A percentile compares a stretch with the other conserved stretches of the same genome.
These are phyloP conservation scores for Peromyscus californicus DNA, from an alignment of 2,113 vertebrate species.

Conservation along the genomic window DNA sequence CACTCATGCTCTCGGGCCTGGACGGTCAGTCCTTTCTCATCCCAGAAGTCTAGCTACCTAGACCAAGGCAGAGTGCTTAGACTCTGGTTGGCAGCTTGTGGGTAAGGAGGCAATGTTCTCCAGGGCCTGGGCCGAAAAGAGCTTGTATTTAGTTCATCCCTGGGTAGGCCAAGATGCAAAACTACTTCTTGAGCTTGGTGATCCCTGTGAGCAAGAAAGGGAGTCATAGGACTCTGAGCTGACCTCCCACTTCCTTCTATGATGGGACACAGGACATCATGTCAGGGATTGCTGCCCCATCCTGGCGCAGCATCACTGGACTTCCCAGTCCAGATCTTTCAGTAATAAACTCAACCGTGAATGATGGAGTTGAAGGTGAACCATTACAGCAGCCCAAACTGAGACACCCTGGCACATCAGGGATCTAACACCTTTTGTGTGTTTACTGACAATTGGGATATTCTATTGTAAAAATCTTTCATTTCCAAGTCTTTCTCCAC, in stretches of 20 bases:
- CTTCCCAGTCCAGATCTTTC: not conserved
- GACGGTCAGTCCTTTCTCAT: not conserved
- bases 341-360: not conserved
- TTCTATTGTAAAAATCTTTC: not conserved
- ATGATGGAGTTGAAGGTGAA: too few relatives aligned
- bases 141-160: not conserved
- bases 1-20: not conserved
- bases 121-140: not conserved
- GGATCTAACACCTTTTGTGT: not conserved
- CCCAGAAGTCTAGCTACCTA: too few relatives aligned
- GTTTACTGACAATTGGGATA: not conserved
- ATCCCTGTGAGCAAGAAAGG: not conserved
- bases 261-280: too few relatives aligned
- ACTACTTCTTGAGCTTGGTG: too few relatives aligned
- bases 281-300: not conserved
- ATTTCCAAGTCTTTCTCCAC: not conserved
- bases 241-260: not conserved
- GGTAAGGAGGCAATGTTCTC: not conserved
- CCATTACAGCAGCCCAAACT: not conserved
- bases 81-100: not conserved
- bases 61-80: too few relatives aligned
- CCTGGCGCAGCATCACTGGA: too few relatives aligned
- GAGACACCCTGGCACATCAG: rapidly evolving
- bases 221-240: not conserved
- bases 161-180: not conserved